Evolutionary conservation across 2,113 vertebrate genomes (phyloP).

Genomic region (Macheiramphus alcinus): DNA sequence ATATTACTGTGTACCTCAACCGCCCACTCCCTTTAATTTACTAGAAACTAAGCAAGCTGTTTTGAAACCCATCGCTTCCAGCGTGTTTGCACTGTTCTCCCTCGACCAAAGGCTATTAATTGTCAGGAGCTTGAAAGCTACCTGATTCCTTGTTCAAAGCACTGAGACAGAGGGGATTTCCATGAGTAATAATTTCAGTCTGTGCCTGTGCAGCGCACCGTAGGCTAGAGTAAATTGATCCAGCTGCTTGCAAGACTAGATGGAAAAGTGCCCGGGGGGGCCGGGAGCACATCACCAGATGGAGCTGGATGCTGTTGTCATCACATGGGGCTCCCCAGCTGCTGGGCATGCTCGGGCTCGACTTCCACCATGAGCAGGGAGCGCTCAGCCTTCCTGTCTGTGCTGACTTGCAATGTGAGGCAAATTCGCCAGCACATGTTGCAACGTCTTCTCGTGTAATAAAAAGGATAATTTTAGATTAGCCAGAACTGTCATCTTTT

Average conservation of each 20-base stretch:
- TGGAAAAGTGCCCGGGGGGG: conserved; percentile 79
- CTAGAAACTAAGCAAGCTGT: conserved; percentile 63
- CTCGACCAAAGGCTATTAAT: conserved; percentile 60
- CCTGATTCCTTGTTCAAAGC: conserved; percentile 70
- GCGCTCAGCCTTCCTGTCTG: neutral
- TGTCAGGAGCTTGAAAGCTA: conserved; percentile 69
- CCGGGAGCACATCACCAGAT: conserved; percentile 79
- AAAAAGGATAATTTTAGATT: conserved; percentile 61
- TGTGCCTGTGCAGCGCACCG: conserved; percentile 64
- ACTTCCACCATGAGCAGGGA: conserved; percentile 14
- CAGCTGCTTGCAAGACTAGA: conserved; percentile 86
- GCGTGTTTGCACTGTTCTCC: conserved; percentile 18
- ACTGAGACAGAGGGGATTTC: conserved; percentile 76
- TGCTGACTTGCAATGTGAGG: neutral
- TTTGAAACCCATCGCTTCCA: conserved; percentile 57
- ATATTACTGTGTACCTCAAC: conserved; percentile 60
- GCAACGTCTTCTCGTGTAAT: conserved; percentile 29
- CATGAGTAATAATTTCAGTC: conserved; percentile 74
- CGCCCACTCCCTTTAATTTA: conserved; percentile 71
- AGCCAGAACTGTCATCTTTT: neutral
- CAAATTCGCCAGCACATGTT: neutral
- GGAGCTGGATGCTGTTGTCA: conserved; percentile 80
- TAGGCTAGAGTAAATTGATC: conserved; percentile 82
- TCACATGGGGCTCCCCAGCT: conserved; percentile 76
- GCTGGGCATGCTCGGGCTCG: conserved; percentile 78